Base-by-base conservation (phyloP, 2,888 invertebrate genomes). In the Catocala nupta region DNA sequence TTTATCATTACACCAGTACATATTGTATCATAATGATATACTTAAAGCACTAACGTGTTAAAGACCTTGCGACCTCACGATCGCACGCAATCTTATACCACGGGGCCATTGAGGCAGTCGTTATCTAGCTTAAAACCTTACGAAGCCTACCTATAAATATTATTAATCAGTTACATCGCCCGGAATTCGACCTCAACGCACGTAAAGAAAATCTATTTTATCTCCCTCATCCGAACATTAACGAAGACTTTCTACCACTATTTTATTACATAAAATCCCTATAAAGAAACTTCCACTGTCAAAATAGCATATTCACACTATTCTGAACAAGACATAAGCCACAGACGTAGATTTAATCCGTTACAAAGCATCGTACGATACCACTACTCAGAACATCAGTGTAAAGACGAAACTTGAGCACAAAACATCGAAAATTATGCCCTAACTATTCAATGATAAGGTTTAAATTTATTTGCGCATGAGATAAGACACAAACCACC, bases 401-500 rank as follows among this genome's bases (percentile, higher is more conserved):
- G 47, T 50, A 44, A 51, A 55, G 54, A 55, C 25, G 25, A 44
- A 49, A 13, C 36, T 44, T 44, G 1, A 9, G 9, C 5, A 12
- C 3, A 13, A 10, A 1, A 25, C 9, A 10, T n/a, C 4, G 47
- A 36, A 51, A 51, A 51, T 0, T 51, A 13, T 8, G 39, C 34
- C 36, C 6, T 39, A 36, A 8, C 36, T 36, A 5, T 34, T 8
- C 8, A 9, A 12, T 4, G 0, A 8, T 65, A 69, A 47, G 13
- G 54, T 58, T 0, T 10, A 52, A 8, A 47, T 54, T 69, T n/a
- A 16, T 49, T 6, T 59, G 7, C 2, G 25, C 8, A 43, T 33
- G 12, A 48, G 7, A 11, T 1, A 47, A 64, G 45, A 61, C 44
- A 59, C 59, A 55, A 66, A 51, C 56, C 64, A 58, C 68, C 69